Conservation (phyloP, 2,113 vertebrate genomes). For the Oncorhynchus tshawytscha region DNA sequence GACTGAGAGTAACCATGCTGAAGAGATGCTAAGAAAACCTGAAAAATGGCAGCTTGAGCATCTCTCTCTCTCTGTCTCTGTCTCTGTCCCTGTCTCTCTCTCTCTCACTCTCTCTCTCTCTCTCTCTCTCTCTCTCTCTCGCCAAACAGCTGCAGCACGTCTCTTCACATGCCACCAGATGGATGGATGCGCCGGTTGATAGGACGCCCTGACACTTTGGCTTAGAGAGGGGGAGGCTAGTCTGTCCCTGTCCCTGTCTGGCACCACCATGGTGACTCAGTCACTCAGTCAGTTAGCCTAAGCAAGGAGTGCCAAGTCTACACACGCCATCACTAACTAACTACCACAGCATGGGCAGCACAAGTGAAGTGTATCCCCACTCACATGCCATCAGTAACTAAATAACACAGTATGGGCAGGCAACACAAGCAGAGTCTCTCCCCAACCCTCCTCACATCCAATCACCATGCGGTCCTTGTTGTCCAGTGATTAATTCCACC, state of each 20-base stretch:
- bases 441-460: no score
- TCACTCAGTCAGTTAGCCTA: neutral
- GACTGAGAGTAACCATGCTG: conserved; percentile 34
- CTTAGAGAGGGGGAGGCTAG: conserved; percentile 18
- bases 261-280: neutral
- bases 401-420: no score
- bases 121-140: conserved; percentile 5
- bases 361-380: no score
- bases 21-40: conserved; percentile 48
- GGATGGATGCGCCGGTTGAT: conserved; percentile 31
- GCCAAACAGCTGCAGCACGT: conserved; percentile 42
- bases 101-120: neutral
- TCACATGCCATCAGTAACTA: no score
- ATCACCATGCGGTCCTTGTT: no score
- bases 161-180: conserved; percentile 24
- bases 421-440: no score
- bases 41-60: conserved; percentile 54
- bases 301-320: no score
- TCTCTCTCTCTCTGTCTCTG: neutral
- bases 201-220: conserved; percentile 45
- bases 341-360: no score
- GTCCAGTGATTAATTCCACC: no score
- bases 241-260: neutral
- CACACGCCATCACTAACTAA: no score
- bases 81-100: conserved; percentile 1